Conservation (phyloP, 2,888 invertebrate genomes). For the Caenorhabditis panamensis region DNA sequence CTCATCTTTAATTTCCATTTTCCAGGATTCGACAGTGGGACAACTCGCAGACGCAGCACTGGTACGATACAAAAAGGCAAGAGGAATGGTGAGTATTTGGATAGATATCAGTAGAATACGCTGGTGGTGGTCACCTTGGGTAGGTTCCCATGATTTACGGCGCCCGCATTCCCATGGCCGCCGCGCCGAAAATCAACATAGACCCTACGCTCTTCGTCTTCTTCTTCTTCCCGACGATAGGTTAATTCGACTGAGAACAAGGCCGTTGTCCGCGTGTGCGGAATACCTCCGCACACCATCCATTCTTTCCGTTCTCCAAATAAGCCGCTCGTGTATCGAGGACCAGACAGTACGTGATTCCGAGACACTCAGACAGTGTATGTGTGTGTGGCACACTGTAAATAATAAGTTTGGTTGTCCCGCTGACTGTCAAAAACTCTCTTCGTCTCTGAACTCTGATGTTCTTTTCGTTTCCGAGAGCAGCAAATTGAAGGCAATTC, state of each 20-base stretch:
- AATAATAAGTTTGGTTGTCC: constrained; percentile 30
- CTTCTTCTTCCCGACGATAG: constrained; percentile 14
- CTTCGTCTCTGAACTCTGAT: constrained; percentile 8
- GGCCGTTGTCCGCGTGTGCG: constrained; percentile 25
- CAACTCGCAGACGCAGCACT: constrained; percentile 65
- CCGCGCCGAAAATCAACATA: constrained; percentile 22
- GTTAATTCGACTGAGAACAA: constrained; percentile 59
- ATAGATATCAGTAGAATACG: neutral
- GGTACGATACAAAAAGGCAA: constrained; percentile 61
- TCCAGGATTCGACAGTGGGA: constrained; percentile 56
- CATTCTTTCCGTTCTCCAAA: constrained; percentile 25
- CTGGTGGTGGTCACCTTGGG: constrained; percentile 31
- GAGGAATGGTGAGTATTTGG: constrained; percentile 59
- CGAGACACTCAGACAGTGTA: constrained; percentile 28
- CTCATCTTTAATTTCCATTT: neutral
- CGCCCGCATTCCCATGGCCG: constrained; percentile 28
- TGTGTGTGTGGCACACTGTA: constrained; percentile 44
- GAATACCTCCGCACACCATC: constrained; percentile 37
- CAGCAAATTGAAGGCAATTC: constrained; percentile 31
- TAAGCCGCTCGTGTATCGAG: constrained; percentile 17
- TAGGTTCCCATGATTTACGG: constrained; percentile 39
- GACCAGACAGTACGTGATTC: neutral
- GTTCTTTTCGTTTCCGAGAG: constrained; percentile 4
- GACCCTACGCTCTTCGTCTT: neutral
- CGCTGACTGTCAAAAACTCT: constrained; percentile 42